These are phyloP conservation scores for Brachionichthys hirsutus DNA, from an alignment of 2,113 vertebrate species.

Conservation along the genomic window DNA sequence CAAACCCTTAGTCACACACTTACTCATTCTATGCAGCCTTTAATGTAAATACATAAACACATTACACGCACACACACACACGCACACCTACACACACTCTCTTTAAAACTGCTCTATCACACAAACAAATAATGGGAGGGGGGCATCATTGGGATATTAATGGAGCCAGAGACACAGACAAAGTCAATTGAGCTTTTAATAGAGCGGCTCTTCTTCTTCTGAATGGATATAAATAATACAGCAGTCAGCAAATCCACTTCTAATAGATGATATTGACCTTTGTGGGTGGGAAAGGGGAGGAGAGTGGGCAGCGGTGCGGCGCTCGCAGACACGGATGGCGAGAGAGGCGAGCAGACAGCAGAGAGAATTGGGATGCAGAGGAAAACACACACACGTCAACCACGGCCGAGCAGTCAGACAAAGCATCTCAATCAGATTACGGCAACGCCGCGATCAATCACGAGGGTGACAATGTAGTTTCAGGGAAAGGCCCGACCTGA, in stretches of 20 bases:
- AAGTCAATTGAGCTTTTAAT: conserved; percentile 70
- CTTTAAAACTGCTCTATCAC: conserved; percentile 13
- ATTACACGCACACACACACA: conserved; percentile 9
- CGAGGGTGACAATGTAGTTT: conserved; percentile 33
- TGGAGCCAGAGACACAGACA: conserved; percentile 45
- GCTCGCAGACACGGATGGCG: not conserved
- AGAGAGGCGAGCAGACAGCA: not conserved
- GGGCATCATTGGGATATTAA: conserved; percentile 52
- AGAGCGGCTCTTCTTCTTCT: conserved; percentile 52
- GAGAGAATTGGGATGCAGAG: conserved; percentile 20
- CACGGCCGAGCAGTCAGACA: conserved; percentile 36
- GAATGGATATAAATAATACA: conserved; percentile 66
- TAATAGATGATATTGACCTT: conserved; percentile 74
- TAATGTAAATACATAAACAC: not conserved
- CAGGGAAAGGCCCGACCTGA: conserved; percentile 57
- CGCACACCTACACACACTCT: conserved; percentile 1
- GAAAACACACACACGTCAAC: conserved; percentile 51
- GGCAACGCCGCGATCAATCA: conserved; percentile 62
- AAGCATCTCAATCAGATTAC: conserved; percentile 62
- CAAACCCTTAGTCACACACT: too few species aligned
- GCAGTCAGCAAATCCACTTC: conserved; percentile 67
- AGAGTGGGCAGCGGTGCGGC: not conserved
- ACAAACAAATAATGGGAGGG: conserved; percentile 19
- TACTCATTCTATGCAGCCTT: not conserved
- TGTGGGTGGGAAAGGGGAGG: conserved; percentile 16